Evolutionary conservation across 2,113 vertebrate species (phyloP).

Genomic region (Albula glossodonta): DNA sequence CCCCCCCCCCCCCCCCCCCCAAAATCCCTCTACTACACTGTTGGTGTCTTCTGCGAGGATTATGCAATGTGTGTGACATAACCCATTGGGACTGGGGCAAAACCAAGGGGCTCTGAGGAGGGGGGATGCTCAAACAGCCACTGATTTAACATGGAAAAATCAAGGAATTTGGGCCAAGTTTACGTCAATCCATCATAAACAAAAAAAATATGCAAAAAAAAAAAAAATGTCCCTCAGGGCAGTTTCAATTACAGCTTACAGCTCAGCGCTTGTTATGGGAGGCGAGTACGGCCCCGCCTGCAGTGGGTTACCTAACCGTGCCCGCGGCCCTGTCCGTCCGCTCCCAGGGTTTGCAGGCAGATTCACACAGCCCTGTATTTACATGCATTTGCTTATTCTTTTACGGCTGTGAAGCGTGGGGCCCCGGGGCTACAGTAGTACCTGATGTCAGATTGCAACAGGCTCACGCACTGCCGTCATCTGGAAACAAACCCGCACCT

Average conservation of each 20-base stretch:
- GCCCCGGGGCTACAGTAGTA: neutral
- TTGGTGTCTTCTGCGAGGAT: neutral
- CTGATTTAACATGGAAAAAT: neutral
- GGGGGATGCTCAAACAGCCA: neutral
- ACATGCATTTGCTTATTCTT: neutral
- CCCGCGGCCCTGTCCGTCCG: no score
- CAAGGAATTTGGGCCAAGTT: constrained; percentile 22
- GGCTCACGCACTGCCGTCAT: neutral
- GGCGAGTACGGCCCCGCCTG: neutral
- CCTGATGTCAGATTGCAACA: neutral
- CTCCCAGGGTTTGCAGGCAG: neutral
- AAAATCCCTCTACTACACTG: neutral
- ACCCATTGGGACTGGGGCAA: neutral
- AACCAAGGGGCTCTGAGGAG: neutral
- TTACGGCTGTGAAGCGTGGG: neutral
- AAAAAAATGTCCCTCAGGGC: constrained; percentile 18
- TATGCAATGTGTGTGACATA: neutral
- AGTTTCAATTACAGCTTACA: constrained; percentile 29
- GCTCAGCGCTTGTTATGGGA: neutral
- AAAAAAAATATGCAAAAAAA: constrained; percentile 19
- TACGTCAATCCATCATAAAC: constrained; percentile 33
- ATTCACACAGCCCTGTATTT: neutral
- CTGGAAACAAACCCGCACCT: neutral
- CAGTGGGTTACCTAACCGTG: neutral
- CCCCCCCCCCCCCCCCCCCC: neutral